phyloP scores from a whole-genome alignment of 2,797 vertebrate genomes.

The Liparis tanakae region DNA sequence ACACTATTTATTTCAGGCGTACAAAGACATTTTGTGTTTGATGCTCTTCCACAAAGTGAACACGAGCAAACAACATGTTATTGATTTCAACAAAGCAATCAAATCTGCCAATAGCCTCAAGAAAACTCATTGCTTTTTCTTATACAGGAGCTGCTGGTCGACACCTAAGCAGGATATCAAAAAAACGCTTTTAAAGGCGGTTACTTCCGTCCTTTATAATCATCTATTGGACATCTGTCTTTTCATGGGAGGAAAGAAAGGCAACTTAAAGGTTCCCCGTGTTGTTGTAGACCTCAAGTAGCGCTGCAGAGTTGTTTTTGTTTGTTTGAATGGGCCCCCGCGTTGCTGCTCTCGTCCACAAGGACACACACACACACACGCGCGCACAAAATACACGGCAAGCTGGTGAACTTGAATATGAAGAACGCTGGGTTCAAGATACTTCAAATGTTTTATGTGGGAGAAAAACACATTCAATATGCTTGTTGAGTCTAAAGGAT shows the following conservation, averaged over 20 bases:
- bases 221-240: slow-evolving; percentile 4
- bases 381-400: background rate
- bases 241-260: slow-evolving; percentile 12
- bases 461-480: background rate
- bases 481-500: background rate
- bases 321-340: background rate
- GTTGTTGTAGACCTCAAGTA: background rate
- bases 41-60: slow-evolving; percentile 37
- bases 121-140: slow-evolving; percentile 4
- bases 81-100: slow-evolving; percentile 50
- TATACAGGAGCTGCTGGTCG: background rate
- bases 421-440: background rate
- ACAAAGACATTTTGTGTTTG: slow-evolving; percentile 13
- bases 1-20: slow-evolving; percentile 35
- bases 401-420: background rate
- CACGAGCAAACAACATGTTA: background rate
- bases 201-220: background rate
- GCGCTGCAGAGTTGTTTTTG: background rate
- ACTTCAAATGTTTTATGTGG: background rate
- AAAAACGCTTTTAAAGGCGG: background rate
- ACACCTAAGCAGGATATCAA: background rate
- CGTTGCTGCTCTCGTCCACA: background rate
- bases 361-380: background rate
- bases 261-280: background rate
- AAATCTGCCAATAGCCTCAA: slow-evolving; percentile 15